Base-by-base conservation (phyloP, 2,797 vertebrate species). In the Macrochelys suwanniensis region DNA sequence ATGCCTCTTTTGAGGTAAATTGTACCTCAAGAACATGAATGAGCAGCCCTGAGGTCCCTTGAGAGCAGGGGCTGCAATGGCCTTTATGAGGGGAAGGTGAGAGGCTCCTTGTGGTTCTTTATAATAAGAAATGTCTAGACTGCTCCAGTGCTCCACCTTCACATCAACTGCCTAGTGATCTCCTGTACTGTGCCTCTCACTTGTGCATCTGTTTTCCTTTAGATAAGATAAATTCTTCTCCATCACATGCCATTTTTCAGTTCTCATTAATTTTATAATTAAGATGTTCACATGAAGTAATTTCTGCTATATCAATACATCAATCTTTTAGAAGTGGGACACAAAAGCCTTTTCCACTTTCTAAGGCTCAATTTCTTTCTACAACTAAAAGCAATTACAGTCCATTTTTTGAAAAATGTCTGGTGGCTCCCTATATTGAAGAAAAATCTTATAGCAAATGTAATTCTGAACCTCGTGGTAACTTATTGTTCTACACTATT, bases 201-300 rank as follows among this genome's bases (percentile, higher is more conserved):
- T 85, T 53, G 53, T n/a, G 25, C 4, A 90, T 47, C 11, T 5
- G n/a, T 51, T 79, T 84, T 76, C 8, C 13, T 71, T 65, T 45
- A 23, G 88, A 71, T n/a, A 7, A 61, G 53, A 82, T 13, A 33
- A 85, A 2, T 90, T 91, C 45, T 80, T 19, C 11, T 68, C 28
- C 42, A 89, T 49, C 51, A 71, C 28, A 26, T 2, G 3, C 78
- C 2, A 45, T 78, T 45, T 76, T 84, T 23, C n/a, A 6, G 25
- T 45, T 93, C 91, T 90, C 71, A 89, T 87, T 81, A 59, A 76
- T 85, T 71, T 89, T 76, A 57, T 4, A 23, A 91, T 61, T n/a
- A 80, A 8, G 37, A 42, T 54, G 5, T 21, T 87, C 91, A 91
- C 53, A 85, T 71, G 31, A 92, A 89, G n/a, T 19, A 31, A 31